Conservation (phyloP, 1,140 invertebrate species). For the Temnothorax longispinosus region DNA sequence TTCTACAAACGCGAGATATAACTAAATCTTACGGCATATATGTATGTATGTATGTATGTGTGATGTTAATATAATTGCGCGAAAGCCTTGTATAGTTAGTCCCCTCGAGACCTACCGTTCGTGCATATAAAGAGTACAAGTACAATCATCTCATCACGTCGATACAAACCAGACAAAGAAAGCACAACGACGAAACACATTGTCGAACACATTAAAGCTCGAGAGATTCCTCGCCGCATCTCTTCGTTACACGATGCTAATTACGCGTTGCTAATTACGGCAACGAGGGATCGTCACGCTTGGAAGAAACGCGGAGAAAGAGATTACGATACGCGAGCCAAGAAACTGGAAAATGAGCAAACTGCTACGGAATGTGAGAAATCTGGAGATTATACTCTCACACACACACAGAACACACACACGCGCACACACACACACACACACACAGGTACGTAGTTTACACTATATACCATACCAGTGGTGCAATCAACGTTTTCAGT, state of each 20-base stretch:
- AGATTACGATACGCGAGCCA: slow-evolving; percentile 25
- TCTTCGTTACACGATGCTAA: not conserved
- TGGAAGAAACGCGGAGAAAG: slow-evolving; percentile 31
- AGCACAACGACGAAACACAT: slow-evolving; percentile 49
- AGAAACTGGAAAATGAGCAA: slow-evolving; percentile 38
- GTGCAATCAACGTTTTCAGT: not conserved
- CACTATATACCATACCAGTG: slow-evolving; percentile 19
- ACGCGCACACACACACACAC: no score
- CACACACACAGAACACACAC: no score
- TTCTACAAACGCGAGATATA: slow-evolving; percentile 10
- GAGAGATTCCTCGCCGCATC: not conserved
- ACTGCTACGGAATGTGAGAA: slow-evolving; percentile 66
- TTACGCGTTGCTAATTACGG: not conserved
- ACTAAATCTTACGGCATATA: slow-evolving; percentile 23
- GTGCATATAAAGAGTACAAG: slow-evolving; percentile 20
- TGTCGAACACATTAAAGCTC: slow-evolving; percentile 48
- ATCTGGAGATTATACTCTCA: slow-evolving; percentile 28
- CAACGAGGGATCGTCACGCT: slow-evolving; percentile 28
- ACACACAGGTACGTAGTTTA: not conserved
- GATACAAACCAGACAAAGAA: slow-evolving; percentile 27
- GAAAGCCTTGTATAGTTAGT: slow-evolving; percentile 3
- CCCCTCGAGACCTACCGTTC: slow-evolving; percentile 3
- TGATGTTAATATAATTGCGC: slow-evolving; percentile 19
- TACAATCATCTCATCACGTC: slow-evolving; percentile 22
- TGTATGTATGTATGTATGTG: not conserved